A percentile compares a stretch with the other conserved stretches of the same genome.
These are phyloP conservation scores for Bubo scandiacus DNA, from an alignment of 2,113 vertebrate species.

Conservation along the genomic window DNA sequence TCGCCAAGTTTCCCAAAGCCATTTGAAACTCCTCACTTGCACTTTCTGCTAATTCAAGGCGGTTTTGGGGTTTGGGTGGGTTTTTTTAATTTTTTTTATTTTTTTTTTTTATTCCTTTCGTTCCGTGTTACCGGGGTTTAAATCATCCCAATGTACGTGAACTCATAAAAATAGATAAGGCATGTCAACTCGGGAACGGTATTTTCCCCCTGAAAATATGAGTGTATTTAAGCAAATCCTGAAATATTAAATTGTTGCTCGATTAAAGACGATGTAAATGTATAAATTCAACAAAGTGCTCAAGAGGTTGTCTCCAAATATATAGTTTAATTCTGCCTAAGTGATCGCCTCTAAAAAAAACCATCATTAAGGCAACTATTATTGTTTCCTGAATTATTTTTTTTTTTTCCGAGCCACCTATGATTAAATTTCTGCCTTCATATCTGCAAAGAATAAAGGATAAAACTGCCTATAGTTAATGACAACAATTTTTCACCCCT, in stretches of 20 bases:
- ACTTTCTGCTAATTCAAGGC: not conserved
- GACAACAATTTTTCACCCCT: slow-evolving; percentile 61
- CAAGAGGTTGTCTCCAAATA: slow-evolving; percentile 30
- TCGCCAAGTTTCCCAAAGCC: not conserved
- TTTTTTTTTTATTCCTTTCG: not conserved
- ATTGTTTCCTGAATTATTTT: slow-evolving; percentile 58
- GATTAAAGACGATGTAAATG: slow-evolving; percentile 52
- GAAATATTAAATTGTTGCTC: slow-evolving; percentile 64
- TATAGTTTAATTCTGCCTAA: slow-evolving; percentile 66
- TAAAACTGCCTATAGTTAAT: slow-evolving; percentile 66
- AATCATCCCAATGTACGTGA: slow-evolving; percentile 37
- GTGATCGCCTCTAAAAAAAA: slow-evolving; percentile 54
- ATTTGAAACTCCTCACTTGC: not conserved
- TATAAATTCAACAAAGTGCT: slow-evolving; percentile 42
- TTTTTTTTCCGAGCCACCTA: not conserved
- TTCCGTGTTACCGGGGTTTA: slow-evolving; percentile 32
- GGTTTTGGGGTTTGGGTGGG: not conserved
- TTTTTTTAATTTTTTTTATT: too few species aligned
- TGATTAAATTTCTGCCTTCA: slow-evolving; percentile 69
- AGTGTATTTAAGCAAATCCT: slow-evolving; percentile 68
- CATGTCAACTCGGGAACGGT: not conserved
- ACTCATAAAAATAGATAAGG: slow-evolving; percentile 65
- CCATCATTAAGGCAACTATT: slow-evolving; percentile 62
- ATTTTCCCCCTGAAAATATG: slow-evolving; percentile 51
- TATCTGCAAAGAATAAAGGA: slow-evolving; percentile 60